Base-by-base conservation (phyloP, 1,140 invertebrate species). In the Proales similis region DNA sequence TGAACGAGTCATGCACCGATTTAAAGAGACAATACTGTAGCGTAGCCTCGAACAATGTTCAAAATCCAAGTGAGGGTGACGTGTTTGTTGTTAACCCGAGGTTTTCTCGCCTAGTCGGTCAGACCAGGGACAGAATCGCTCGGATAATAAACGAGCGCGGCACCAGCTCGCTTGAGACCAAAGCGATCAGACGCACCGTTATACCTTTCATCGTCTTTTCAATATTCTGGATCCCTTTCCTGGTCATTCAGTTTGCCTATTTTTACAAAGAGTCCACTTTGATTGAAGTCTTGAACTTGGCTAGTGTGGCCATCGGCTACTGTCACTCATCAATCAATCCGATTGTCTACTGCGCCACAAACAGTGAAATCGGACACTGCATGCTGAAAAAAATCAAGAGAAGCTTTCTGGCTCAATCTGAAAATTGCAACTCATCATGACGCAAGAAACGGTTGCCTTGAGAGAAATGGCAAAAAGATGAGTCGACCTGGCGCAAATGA, bases 271-370 rank as follows among this genome's bases (percentile, higher is more conserved):
- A 38, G 9, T 42, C 19, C 29, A n/a, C 27, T 26, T 36, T 32
- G n/a, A 29, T 57, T 17, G 51, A 57, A 57, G 17, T 57, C 7
- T 24, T 29, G 29, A 57, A 57, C 45, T 26, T 57, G 27, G 32
- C 45, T 42, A 42, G 33, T 17, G 32, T 57, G 19, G 39, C 51
- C 14, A 57, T 57, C n/a, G 51, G 51, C 2, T 42, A 42, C 45
- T 42, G 51, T 57, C 51, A 57, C 22, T 57, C 51, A 30, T 57
- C 51, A 4, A 20, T 57, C 5, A 57, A 57, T 26, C 51, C 51
- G 19, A 42, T 57, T 42, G 36, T 57, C 11, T 57, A 57, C 32
- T 57, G 51, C 32, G 39, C 36, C 20, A 57, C 51, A 6, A 57
- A 57, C 45, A 17, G 14, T n/a, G 51, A 57, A 57, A 57, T 57